phyloP scores from a whole-genome alignment of 2,113 vertebrate genomes.

The Calyptommatus sinebrachiatus region DNA sequence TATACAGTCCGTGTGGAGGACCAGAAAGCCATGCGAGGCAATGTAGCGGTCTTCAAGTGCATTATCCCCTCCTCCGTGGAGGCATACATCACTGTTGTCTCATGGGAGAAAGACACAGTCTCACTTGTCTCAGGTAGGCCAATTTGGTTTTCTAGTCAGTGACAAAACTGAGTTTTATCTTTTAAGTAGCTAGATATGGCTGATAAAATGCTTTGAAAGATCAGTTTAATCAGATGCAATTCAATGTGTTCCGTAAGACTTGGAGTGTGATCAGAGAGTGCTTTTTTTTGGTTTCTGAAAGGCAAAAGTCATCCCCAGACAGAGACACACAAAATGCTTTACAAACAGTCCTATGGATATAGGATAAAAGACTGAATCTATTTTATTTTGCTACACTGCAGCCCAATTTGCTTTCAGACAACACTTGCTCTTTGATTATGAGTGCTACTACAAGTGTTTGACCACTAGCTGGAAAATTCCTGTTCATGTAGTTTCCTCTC shows the following conservation, averaged over 20 bases:
- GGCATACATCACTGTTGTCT: slow-evolving; percentile 95
- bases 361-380: too few relatives aligned
- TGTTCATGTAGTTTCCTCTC: too few relatives aligned
- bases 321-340: too few relatives aligned
- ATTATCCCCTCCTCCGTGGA: slow-evolving; percentile 99
- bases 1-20: slow-evolving; percentile 98
- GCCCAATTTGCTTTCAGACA: too few relatives aligned
- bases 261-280: background rate
- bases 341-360: too few relatives aligned
- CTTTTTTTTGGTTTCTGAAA: too few relatives aligned
- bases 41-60: slow-evolving; percentile 99
- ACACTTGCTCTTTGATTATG: too few relatives aligned
- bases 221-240: slow-evolving; percentile 7
- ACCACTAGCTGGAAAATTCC: too few relatives aligned
- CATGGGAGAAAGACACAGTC: slow-evolving; percentile 99
- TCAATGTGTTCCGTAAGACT: slow-evolving; percentile 38
- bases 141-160: background rate
- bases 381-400: too few relatives aligned
- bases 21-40: slow-evolving; percentile 99
- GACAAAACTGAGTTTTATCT: background rate
- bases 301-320: too few relatives aligned
- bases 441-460: too few relatives aligned
- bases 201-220: background rate
- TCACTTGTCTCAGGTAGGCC: slow-evolving; percentile 97
- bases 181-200: background rate